A percentile compares a stretch with the other conserved stretches of the same genome.
Conservation (phyloP, 2,113 vertebrate species). For the Pheucticus melanocephalus region DNA sequence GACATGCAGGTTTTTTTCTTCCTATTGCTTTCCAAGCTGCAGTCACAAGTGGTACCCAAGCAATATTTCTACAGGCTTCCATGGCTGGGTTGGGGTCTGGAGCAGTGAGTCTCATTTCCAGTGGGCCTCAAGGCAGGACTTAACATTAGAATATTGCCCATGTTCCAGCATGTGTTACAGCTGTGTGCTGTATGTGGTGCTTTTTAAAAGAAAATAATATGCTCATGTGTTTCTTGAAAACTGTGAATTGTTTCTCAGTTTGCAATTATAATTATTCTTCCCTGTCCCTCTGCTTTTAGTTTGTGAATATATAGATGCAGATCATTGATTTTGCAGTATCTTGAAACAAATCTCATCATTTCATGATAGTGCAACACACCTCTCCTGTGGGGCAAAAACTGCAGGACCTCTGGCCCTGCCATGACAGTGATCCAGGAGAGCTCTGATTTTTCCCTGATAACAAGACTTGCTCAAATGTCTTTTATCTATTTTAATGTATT, state of each 20-base stretch:
- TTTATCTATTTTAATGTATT: background rate
- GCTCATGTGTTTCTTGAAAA: background rate
- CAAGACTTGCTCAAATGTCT: background rate
- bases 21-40: background rate
- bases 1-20: background rate
- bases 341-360: background rate
- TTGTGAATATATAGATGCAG: background rate
- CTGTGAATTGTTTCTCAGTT: background rate
- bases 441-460: background rate
- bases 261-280: background rate
- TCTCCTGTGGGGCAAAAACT: background rate
- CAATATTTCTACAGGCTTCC: slow-evolving; percentile 64
- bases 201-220: background rate
- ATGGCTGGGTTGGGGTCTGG: slow-evolving; percentile 17
- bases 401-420: background rate
- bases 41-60: slow-evolving; percentile 61
- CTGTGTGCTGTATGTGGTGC: background rate
- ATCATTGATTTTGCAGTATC: background rate
- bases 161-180: accelerated
- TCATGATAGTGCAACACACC: background rate
- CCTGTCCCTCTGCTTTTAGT: background rate
- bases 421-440: background rate
- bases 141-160: background rate
- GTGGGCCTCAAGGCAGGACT: slow-evolving; percentile 57
- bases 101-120: slow-evolving; percentile 67